Evolutionary conservation across 2,113 vertebrate species (phyloP).

Genomic region (Ramphastos sulfuratus): DNA sequence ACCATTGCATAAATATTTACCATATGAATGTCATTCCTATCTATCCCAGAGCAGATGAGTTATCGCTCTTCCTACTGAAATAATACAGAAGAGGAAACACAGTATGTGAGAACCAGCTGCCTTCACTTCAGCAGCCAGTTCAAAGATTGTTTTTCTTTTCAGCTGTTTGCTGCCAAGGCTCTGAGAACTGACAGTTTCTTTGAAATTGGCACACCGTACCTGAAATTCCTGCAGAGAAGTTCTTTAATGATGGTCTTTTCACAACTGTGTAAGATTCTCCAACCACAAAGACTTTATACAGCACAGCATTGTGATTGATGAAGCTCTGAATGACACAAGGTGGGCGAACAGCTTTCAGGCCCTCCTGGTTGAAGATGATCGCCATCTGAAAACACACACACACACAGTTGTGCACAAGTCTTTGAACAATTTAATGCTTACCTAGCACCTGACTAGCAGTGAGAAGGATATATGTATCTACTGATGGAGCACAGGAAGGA

Average conservation of each 20-base stretch:
- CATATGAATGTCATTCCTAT: neutral
- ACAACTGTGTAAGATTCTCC: conserved; percentile 96
- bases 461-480: neutral
- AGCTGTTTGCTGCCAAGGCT: neutral
- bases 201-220: conserved; percentile 71
- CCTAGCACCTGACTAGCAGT: neutral
- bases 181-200: neutral
- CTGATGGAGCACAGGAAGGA: no score
- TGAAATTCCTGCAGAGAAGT: conserved; percentile 92
- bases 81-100: neutral
- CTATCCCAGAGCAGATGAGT: neutral
- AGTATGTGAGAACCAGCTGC: neutral
- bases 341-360: conserved; percentile 88
- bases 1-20: conserved; percentile 1
- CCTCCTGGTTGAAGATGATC: conserved; percentile 96
- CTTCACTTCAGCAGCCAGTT: neutral
- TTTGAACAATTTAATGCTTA: neutral
- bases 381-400: conserved; percentile 85
- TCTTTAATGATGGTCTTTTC: conserved; percentile 96
- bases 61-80: conserved; percentile 16
- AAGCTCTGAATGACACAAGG: conserved; percentile 98
- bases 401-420: neutral
- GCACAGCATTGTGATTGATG: conserved; percentile 97
- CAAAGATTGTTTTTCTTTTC: neutral
- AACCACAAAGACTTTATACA: conserved; percentile 98